Base-by-base conservation (phyloP, 2,888 invertebrate species). In the Ischnus inquisitorius region DNA sequence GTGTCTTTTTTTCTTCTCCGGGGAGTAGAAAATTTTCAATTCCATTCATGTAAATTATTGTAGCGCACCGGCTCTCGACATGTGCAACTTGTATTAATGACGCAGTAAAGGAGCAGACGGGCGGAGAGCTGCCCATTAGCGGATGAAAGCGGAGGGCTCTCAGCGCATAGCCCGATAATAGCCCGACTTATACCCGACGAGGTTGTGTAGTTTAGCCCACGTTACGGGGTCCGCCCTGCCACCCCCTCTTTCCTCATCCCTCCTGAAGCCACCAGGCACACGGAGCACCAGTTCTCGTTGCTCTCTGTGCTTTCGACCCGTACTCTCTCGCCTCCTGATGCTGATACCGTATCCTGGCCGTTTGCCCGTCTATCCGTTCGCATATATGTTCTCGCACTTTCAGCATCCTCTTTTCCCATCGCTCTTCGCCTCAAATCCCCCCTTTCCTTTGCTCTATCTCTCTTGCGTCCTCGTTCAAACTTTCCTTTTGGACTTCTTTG, bases 21-120 rank as follows among this genome's bases (percentile, higher is more conserved):
- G 88, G 89, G 89, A 91, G 92, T 92, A 92, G 92, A 93, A 93
- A 93, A 93, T 93, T 93, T 93, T 93, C 93, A 92, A 93, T 93
- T 92, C 91, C 93, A 93, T 93, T 93, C 93, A 93, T 92, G 93
- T 92, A 92, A 93, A 93, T 93, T 93, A 92, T 92, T 92, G 92
- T 92, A 92, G 93, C 93, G 93, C 91, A 92, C 92, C 89, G 90
- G 90, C 92, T 93, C 93, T 93, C 93, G 92, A 92, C 92, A 92
- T 93, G 92, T 92, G 93, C 92, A 93, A 93, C 93, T 93, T 93
- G 93, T 92, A 93, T 93, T 93, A 93, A 93, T 93, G 93, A 93
- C 93, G 92, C 92, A 92, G 92, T 92, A 93, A 93, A 92, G 92
- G 93, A 93, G 92, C 92, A 92, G 93, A 92, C 93, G 91, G 92